A percentile compares a stretch with the other conserved stretches of the same genome.
Evolutionary conservation across 2,113 vertebrate genomes (phyloP).

Genomic region (Megaceryle torquata): DNA sequence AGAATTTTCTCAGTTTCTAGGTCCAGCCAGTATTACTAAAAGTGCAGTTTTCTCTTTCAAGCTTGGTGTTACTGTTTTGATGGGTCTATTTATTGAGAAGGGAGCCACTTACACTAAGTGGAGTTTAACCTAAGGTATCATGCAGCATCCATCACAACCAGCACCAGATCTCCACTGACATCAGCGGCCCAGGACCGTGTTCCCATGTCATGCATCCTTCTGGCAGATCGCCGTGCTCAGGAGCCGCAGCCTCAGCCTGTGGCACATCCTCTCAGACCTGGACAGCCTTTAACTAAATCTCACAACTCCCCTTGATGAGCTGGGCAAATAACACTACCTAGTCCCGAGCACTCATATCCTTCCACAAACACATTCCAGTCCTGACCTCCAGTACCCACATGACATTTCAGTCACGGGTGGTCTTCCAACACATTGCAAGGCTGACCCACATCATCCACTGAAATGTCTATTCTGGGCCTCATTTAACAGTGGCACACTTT

Average conservation of each 20-base stretch:
- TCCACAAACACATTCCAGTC: background rate
- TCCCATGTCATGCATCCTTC: background rate
- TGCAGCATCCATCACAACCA: background rate
- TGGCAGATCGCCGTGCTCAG: background rate
- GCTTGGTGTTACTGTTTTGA: background rate
- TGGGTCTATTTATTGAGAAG: background rate
- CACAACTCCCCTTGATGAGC: background rate
- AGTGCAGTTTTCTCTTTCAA: background rate
- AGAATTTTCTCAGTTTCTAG: background rate
- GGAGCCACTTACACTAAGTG: background rate
- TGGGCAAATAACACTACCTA: background rate
- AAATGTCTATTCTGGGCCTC: background rate
- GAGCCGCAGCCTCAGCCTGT: background rate
- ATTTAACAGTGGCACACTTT: background rate
- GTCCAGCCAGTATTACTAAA: background rate
- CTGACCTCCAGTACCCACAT: background rate
- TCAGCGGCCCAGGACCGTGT: rapidly evolving
- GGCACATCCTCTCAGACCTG: background rate
- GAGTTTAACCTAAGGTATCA: background rate
- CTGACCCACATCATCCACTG: background rate
- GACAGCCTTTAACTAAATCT: background rate
- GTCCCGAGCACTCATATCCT: background rate
- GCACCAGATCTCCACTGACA: background rate
- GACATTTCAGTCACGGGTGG: background rate
- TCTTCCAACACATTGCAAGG: background rate